Evolutionary conservation across 2,797 vertebrate genomes (phyloP), one percentile per base, ranked within the genome.

Genomic region (Cyclopterus lumpus): DNA sequence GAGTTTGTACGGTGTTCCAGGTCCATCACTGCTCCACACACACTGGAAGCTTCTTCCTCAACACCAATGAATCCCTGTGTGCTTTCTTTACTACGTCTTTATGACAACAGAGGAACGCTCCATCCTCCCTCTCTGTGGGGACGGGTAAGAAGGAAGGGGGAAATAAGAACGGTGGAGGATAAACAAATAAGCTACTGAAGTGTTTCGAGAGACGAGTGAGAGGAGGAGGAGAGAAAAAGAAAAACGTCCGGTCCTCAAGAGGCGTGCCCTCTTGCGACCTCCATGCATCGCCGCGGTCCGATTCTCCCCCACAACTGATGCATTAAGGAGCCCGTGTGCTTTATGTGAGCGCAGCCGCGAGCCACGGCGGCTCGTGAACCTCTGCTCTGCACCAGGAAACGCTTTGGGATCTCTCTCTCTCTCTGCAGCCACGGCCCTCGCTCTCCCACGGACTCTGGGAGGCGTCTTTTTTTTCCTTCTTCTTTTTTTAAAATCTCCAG

Each of bases 361-460:
- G 92, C 90, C 86, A 80, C 83, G 77, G 86, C 88, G 86, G 84
- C 89, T 81, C 80, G 86, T 40, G 81, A 84, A 92, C 92, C 93
- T 92, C 91, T 91, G 92, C 79, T 87, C 71, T 73, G 70, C 91
- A 93, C 82, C 91, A 91, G 91, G 91, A 93, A 92, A 92, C 77
- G 87, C 92, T 92, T 88, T 42, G 48, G 90, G 93, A 75, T 73
- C 64, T 70, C 46, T 48, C 46, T 20, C 49, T 67, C 51, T 72
- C 61, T 78, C 24, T 85, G 77, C 80, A 78, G 87, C 90, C 91
- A 86, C 1, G 40, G 74, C 74, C 54, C 80, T 81, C 54, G 32
- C 73, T 83, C 80, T 78, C 74, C 55, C 82, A 58, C 90, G 69
- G 89, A 91, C 91, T 89, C 85, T 57, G 67, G 73, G 87, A 92